Evolutionary conservation across 2,888 invertebrate genomes (phyloP).

Genomic region (Cosmia pyralina): DNA sequence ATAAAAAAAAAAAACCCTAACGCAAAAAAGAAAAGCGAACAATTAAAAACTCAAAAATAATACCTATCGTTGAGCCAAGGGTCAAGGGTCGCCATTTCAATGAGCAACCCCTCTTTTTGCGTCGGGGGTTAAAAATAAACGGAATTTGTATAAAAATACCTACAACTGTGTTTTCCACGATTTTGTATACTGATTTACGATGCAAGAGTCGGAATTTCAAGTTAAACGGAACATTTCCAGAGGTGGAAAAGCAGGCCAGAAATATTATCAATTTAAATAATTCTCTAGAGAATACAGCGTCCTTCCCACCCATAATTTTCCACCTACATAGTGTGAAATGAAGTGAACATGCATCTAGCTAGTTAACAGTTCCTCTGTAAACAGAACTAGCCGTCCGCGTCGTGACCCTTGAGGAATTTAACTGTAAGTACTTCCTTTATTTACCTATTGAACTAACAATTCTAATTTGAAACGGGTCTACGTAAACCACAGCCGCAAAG

Average conservation of each 20-base stretch:
- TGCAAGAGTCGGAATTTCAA: no score
- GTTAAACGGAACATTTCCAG: no score
- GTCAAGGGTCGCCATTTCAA: no score
- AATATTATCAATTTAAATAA: conserved; percentile 4
- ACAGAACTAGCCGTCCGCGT: conserved; percentile 34
- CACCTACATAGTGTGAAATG: conserved; percentile 18
- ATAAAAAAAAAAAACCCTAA: no score
- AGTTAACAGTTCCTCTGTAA: conserved; percentile 48
- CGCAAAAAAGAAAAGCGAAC: no score
- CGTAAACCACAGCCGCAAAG: neutral
- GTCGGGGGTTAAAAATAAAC: no score
- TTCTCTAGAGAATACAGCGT: neutral
- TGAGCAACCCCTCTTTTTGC: no score
- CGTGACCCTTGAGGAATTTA: conserved; percentile 49
- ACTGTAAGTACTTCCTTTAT: conserved; percentile 48
- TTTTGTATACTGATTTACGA: no score
- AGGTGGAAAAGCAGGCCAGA: neutral
- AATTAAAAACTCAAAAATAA: no score
- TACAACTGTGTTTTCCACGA: no score
- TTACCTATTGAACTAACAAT: conserved; percentile 45
- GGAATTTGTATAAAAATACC: no score
- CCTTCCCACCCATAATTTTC: conserved; percentile 19
- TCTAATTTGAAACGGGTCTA: conserved; percentile 35
- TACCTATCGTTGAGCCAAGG: no score
- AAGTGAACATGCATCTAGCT: conserved; percentile 35